phyloP scores from a whole-genome alignment of 2,113 vertebrate species.

The Microcebus ravelobensis region DNA sequence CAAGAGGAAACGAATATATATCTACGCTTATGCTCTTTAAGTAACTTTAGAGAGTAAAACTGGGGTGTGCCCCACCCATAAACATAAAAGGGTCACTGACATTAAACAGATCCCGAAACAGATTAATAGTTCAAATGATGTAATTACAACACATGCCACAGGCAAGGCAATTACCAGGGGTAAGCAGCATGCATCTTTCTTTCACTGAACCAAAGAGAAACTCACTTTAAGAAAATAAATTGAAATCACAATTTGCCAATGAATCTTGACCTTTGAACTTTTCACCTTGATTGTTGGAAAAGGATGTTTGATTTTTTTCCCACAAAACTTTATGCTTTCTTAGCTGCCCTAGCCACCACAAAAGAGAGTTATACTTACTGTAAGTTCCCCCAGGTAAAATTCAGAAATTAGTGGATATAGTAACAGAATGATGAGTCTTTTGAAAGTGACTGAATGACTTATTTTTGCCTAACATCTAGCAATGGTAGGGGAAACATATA shows the following conservation, averaged over 20 bases:
- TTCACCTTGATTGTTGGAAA: not conserved
- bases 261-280: not conserved
- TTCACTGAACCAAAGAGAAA: not conserved
- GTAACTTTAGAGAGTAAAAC: not conserved
- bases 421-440: not conserved
- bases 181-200: not conserved
- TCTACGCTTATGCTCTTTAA: not conserved
- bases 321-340: not conserved
- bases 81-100: not conserved
- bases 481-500: not conserved
- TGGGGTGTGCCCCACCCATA: not conserved
- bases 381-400: not conserved
- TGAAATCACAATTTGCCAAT: not conserved
- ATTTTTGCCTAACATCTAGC: not conserved
- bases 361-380: not conserved
- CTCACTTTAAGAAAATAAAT: not conserved
- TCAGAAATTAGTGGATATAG: not conserved
- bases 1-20: not conserved
- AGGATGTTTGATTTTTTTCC: not conserved
- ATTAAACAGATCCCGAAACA: not conserved
- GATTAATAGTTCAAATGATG: not conserved
- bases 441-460: not conserved
- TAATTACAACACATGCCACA: not conserved
- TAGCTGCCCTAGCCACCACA: not conserved
- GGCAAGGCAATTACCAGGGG: not conserved